Conservation (phyloP, 2,888 invertebrate genomes). For the Drosophila testacea region DNA sequence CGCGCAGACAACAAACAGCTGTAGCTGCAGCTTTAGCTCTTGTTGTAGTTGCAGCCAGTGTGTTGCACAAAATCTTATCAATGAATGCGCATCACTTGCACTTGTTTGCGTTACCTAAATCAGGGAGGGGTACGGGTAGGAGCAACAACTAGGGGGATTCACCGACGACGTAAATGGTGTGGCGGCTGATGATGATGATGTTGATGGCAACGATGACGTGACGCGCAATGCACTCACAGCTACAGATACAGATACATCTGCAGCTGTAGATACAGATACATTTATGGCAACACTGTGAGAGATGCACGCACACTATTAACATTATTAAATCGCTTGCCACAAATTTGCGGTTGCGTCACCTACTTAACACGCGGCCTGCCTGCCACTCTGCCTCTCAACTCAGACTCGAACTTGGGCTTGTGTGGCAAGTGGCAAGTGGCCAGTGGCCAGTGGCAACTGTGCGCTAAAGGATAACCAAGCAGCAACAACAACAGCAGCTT, state of each 20-base stretch:
- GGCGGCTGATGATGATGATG: slow-evolving; percentile 30
- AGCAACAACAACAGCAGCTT: slow-evolving; percentile 18
- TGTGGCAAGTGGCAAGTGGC: neutral
- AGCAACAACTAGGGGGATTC: slow-evolving; percentile 33
- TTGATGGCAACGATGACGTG: slow-evolving; percentile 60
- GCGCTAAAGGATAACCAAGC: slow-evolving; percentile 57
- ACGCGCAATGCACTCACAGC: slow-evolving; percentile 46
- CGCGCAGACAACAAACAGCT: slow-evolving; percentile 40
- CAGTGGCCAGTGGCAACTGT: slow-evolving; percentile 14
- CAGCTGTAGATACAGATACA: slow-evolving; percentile 32
- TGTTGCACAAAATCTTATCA: slow-evolving; percentile 77
- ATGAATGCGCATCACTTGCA: slow-evolving; percentile 81
- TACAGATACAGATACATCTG: slow-evolving; percentile 21
- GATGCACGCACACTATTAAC: slow-evolving; percentile 57
- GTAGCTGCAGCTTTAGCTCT: neutral
- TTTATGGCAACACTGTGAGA: slow-evolving; percentile 33
- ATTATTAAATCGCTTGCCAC: slow-evolving; percentile 77
- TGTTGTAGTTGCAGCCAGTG: slow-evolving; percentile 5
- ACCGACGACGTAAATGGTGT: slow-evolving; percentile 73
- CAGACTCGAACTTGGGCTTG: slow-evolving; percentile 28
- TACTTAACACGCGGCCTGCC: slow-evolving; percentile 62
- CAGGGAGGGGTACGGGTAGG: neutral
- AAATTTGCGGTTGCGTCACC: slow-evolving; percentile 82
- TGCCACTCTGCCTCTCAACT: slow-evolving; percentile 1
- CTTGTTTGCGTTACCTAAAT: slow-evolving; percentile 66